phyloP scores from a whole-genome alignment of 1,140 invertebrate genomes.

The Drosophila busckii region DNA sequence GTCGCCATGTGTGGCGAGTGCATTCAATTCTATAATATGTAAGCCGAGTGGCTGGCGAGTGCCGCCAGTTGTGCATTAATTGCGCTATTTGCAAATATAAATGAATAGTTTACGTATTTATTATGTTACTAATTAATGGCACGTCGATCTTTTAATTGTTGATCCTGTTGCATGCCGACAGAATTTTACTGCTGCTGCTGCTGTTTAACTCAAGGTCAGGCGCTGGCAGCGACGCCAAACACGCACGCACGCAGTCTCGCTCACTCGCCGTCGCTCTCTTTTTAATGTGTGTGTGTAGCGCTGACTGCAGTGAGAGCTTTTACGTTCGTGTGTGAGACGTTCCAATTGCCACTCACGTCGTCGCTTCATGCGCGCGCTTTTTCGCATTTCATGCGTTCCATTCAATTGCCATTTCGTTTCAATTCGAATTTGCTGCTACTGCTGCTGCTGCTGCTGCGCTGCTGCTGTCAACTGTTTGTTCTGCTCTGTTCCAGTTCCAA shows the following conservation, averaged over 20 bases:
- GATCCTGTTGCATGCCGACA: conserved; percentile 15
- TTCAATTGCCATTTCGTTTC: conserved; percentile 20
- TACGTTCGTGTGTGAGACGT: background rate
- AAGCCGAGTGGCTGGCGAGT: too few relatives aligned
- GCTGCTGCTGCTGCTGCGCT: conserved; percentile 22
- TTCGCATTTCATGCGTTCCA: background rate
- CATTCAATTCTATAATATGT: too few relatives aligned
- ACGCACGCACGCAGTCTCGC: background rate
- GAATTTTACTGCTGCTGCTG: background rate
- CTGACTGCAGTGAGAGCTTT: conserved; percentile 3
- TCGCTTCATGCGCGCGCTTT: conserved; percentile 15
- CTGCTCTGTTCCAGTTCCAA: too few relatives aligned
- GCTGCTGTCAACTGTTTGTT: too few relatives aligned
- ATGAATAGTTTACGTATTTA: too few relatives aligned
- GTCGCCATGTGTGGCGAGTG: too few relatives aligned
- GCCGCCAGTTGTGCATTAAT: too few relatives aligned
- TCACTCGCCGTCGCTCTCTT: background rate
- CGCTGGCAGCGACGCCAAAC: background rate
- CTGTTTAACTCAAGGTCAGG: conserved; percentile 11
- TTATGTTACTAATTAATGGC: too few relatives aligned
- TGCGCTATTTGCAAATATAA: too few relatives aligned
- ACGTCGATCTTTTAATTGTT: too few relatives aligned
- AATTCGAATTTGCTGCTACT: conserved; percentile 18
- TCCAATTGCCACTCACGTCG: conserved; percentile 15
- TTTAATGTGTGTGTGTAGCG: too few relatives aligned